Evolutionary conservation across 2,888 invertebrate genomes (phyloP), one percentile per base, ranked within the genome.

Genomic region (Caenorhabditis imperialis): DNA sequence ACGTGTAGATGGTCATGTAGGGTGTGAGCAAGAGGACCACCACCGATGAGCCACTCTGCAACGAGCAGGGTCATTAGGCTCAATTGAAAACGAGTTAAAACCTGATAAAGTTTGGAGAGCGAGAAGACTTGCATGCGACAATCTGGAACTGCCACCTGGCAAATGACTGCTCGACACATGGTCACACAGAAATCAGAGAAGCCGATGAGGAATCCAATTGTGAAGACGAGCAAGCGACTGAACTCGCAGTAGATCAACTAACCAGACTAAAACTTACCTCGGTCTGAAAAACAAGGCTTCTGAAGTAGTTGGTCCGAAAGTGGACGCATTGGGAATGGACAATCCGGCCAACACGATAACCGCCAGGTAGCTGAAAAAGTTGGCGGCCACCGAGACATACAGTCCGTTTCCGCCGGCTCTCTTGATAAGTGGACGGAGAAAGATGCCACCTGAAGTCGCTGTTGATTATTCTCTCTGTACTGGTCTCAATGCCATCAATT

Each of bases 91-190:
- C n/a, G n/a, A 23, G 4, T 5, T 12, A 38, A 4, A 16, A 77
- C 81, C 81, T 81, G 81, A 61, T 77, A 81, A 27, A 81, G 61
- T 35, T 78, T 69, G 33, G 79, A 75, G n/a, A 81, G 42, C 23
- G 79, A 77, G 67, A 81, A 81, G 16, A 76, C 77, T 51, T 81
- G 77, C 53, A 75, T 67, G 25, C 81, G 57, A 35, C 62, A 74
- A 12, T 78, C 72, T 6, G 81, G 79, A 14, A 79, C 65, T 8
- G 79, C 81, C 1, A 74, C 73, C 45, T 77, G 77, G 45, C 81
- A 81, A 57, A 81, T 81, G 22, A 79, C 77, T 20, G 76, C 77
- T 8, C 81, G 58, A 16, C 75, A 74, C 74, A 78, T 81, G 44
- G 78, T 81, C 25, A 79, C 73, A 40, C 71, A 71, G 42, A 73